Base-by-base conservation (phyloP, 1,140 invertebrate species). In the Drosophila burlai region DNA sequence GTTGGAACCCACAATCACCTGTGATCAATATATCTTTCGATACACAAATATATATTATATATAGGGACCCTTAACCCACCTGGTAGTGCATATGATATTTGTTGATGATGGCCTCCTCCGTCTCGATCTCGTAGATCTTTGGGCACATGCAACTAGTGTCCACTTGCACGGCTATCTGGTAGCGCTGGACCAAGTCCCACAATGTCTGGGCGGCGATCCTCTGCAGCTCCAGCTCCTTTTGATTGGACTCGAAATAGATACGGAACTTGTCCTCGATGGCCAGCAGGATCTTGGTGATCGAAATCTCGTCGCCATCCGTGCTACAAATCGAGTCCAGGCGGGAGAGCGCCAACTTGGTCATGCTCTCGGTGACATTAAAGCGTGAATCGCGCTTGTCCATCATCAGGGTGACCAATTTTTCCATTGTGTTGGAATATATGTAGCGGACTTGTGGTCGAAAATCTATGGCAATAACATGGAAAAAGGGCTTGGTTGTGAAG, bases 31-130 rank as follows among this genome's bases (percentile, higher is more conserved):
- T n/a, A n/a, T n/a, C n/a, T n/a, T n/a, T n/a, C n/a, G n/a, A n/a
- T n/a, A n/a, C n/a, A n/a, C n/a, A n/a, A n/a, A n/a, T n/a, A n/a
- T n/a, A n/a, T n/a, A n/a, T n/a, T n/a, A n/a, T n/a, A n/a, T n/a
- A n/a, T n/a, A n/a, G n/a, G n/a, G n/a, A n/a, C n/a, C n/a, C n/a
- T n/a, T 6, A 18, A 3, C 36, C 16, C 6, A 55, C 61, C 34
- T 81, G 74, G 50, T 62, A 86, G 43, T 91, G 85, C 26, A 81
- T 38, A 2, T 83, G 64, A 58, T 81, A 92, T 11, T 83, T 87
- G 18, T 43, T 71, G 0, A 89, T 38, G 0, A 91, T 59, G 2
- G 63, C 8, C 0, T 91, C 89, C 16, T 89, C 82, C 0, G 67
- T 45, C 10, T 78, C 75, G 1, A 57, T 64, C 11, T 43, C 59